phyloP scores from a whole-genome alignment of 1,140 invertebrate genomes.

The Pantala flavescens region DNA sequence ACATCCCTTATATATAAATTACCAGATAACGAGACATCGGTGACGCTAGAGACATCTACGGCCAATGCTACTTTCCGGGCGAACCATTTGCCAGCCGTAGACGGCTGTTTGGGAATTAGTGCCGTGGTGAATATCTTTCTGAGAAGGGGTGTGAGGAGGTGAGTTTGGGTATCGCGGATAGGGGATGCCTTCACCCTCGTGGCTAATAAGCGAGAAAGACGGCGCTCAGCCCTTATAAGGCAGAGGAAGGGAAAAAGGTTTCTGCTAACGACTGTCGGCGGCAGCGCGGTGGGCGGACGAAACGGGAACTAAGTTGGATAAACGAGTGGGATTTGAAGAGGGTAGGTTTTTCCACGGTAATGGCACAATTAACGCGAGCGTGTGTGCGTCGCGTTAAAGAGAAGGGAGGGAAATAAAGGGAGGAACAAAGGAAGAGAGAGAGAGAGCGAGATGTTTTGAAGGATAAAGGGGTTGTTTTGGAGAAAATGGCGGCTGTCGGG shows the following conservation, averaged over 20 bases:
- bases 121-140: too few relatives aligned
- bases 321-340: not conserved
- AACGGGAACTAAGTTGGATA: conserved; percentile 1
- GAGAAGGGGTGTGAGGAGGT: too few relatives aligned
- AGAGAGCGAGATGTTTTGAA: not conserved
- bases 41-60: too few relatives aligned
- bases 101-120: too few relatives aligned
- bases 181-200: not conserved
- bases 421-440: not conserved
- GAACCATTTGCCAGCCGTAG: too few relatives aligned
- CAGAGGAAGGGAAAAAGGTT: not conserved
- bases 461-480: not conserved
- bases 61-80: too few relatives aligned
- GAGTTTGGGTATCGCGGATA: too few relatives aligned
- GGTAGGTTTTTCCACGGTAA: not conserved
- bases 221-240: not conserved
- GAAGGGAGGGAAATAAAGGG: not conserved
- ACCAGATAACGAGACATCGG: too few relatives aligned
- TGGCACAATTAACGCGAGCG: not conserved
- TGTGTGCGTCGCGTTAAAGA: not conserved
- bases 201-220: conserved; percentile 8
- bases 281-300: not conserved
- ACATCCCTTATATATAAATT: too few relatives aligned
- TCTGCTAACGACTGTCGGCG: not conserved
- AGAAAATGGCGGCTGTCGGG: too few relatives aligned